A percentile compares a stretch with the other conserved stretches of the same genome.
Evolutionary conservation across 2,888 invertebrate species (phyloP).

Genomic region (Ophion slaviceki): DNA sequence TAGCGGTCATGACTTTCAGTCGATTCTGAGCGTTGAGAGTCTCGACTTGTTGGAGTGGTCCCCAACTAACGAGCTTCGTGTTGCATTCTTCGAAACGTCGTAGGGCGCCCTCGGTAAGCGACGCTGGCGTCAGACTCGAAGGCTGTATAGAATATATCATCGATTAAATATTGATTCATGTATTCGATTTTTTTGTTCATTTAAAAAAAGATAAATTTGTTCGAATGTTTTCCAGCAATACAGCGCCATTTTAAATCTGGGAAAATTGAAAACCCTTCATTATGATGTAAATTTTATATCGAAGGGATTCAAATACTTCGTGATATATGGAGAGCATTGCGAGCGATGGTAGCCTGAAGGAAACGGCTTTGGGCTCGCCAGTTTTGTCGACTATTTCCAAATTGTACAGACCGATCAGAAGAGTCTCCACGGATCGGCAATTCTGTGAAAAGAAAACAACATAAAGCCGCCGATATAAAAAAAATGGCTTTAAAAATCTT

Average conservation of each 20-base stretch:
- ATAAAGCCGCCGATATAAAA: constrained; percentile 32
- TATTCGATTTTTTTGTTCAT: neutral
- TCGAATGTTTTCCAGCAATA: too few species aligned
- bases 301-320: constrained; percentile 86
- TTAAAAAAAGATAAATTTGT: neutral
- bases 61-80: constrained; percentile 94
- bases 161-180: neutral
- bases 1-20: constrained; percentile 93
- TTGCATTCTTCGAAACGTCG: constrained; percentile 95
- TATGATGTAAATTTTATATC: neutral
- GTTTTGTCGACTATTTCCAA: constrained; percentile 94
- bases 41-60: constrained; percentile 95
- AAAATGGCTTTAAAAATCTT: neutral
- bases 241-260: too few species aligned
- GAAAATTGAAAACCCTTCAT: too few species aligned
- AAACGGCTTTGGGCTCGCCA: constrained; percentile 93
- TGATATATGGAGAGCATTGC: constrained; percentile 97
- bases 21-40: constrained; percentile 96
- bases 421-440: constrained; percentile 85
- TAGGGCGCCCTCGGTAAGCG: constrained; percentile 93
- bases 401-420: constrained; percentile 91
- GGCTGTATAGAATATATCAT: constrained; percentile 85
- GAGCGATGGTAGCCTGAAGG: constrained; percentile 95
- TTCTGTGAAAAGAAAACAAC: constrained; percentile 77
- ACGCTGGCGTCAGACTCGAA: constrained; percentile 90